These are phyloP conservation scores for Philhelius pedissequus DNA, from an alignment of 2,888 invertebrate species.

Conservation along the genomic window DNA sequence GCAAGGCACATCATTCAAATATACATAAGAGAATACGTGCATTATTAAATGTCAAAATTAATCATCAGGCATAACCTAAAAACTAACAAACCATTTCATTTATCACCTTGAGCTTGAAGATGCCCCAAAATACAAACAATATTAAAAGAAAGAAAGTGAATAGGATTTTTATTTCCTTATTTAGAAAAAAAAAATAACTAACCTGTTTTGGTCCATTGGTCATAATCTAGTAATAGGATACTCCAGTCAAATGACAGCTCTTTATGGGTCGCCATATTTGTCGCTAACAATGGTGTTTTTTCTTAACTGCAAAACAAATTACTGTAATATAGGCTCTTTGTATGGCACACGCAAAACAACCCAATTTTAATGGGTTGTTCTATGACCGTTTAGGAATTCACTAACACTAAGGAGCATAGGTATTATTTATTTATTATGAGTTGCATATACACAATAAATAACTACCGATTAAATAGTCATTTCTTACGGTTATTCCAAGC, in stretches of 20 bases:
- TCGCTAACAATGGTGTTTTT: constrained; percentile 26
- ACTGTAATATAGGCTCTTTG: neutral
- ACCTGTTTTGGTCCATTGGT: constrained; percentile 72
- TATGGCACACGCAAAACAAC: constrained; percentile 44
- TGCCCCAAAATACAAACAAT: too few species aligned
- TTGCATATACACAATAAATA: neutral
- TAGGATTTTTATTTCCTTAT: neutral
- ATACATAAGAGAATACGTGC: neutral
- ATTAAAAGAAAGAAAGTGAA: constrained; percentile 6
- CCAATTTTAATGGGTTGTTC: neutral
- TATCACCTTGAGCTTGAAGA: too few species aligned
- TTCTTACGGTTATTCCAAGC: neutral
- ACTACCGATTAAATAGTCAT: neutral
- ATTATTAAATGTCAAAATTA: neutral
- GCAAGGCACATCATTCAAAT: neutral
- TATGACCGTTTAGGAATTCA: constrained; percentile 9
- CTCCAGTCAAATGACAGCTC: constrained; percentile 72
- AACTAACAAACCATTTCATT: neutral
- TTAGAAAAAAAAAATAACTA: constrained; percentile 6
- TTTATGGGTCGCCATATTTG: constrained; percentile 71
- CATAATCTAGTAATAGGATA: constrained; percentile 70
- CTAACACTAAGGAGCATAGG: constrained; percentile 16
- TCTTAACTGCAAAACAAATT: constrained; percentile 32
- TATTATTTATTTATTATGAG: neutral
- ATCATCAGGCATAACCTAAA: neutral